phyloP scores from a whole-genome alignment of 2,888 invertebrate species.

The Euproctis similis region DNA sequence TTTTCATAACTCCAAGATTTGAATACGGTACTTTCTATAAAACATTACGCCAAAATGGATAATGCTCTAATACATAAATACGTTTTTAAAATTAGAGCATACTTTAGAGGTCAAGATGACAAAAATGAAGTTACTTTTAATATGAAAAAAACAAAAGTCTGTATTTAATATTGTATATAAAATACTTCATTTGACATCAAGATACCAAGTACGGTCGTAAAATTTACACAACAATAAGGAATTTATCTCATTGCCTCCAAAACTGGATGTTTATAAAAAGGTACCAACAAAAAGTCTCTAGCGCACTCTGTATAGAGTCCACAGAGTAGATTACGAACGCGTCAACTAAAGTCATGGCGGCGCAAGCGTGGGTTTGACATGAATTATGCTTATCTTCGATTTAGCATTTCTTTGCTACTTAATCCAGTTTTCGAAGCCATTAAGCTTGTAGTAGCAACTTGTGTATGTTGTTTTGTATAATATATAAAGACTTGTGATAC shows the following conservation, averaged over 20 bases:
- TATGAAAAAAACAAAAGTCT: too few species aligned
- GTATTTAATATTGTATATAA: too few species aligned
- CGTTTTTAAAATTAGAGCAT: too few species aligned
- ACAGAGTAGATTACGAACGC: conserved; percentile 32
- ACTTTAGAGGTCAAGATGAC: too few species aligned
- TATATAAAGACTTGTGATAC: too few species aligned
- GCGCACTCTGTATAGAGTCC: conserved; percentile 26
- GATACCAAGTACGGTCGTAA: too few species aligned
- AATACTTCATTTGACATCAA: too few species aligned
- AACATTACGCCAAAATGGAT: too few species aligned
- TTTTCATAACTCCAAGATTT: too few species aligned
- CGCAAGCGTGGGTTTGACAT: conserved; percentile 64
- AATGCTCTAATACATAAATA: too few species aligned
- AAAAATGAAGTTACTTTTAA: too few species aligned
- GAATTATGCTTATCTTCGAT: conserved; percentile 67
- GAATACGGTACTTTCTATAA: too few species aligned
- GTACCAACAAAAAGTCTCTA: conserved; percentile 27
- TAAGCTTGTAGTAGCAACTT: conserved; percentile 64
- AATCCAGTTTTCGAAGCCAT: conserved; percentile 68
- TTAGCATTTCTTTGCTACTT: conserved; percentile 71
- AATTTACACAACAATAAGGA: conserved; percentile 21
- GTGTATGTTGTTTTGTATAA: conserved; percentile 49
- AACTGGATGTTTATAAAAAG: conserved; percentile 11
- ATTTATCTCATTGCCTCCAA: conserved; percentile 21
- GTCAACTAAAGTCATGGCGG: conserved; percentile 20